Conservation (phyloP, 2,888 invertebrate species). For the Neoscelio sp. region DNA sequence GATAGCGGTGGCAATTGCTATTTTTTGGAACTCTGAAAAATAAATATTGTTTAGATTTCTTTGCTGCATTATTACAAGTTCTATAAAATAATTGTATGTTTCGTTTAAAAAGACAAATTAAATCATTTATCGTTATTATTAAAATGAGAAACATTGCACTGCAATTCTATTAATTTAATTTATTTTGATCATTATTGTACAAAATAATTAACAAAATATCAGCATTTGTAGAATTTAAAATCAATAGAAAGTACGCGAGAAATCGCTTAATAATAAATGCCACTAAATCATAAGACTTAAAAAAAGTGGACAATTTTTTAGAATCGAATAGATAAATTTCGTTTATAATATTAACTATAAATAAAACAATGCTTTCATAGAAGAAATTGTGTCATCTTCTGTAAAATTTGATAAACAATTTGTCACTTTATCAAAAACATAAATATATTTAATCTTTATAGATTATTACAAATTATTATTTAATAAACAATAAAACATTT, state of each 20-base stretch:
- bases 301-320: too few species aligned
- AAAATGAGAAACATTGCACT: conserved; percentile 34
- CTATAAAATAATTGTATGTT: conserved; percentile 6
- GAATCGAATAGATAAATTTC: conserved; percentile 14
- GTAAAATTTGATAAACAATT: too few species aligned
- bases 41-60: conserved; percentile 64
- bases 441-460: too few species aligned
- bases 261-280: too few species aligned
- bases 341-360: neutral
- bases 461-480: too few species aligned
- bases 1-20: conserved; percentile 99
- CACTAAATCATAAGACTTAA: neutral
- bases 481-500: too few species aligned
- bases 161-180: neutral
- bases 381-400: too few species aligned
- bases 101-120: too few species aligned
- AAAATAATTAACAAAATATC: conserved; percentile 11
- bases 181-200: neutral
- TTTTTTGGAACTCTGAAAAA: conserved; percentile 98
- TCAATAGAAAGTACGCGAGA: too few species aligned
- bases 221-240: too few species aligned
- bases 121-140: conserved; percentile 12
- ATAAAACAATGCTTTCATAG: too few species aligned
- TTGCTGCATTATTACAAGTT: neutral
- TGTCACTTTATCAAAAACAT: too few species aligned